Evolutionary conservation across 2,888 invertebrate species (phyloP).

Genomic region (Scrobipalpa costella): DNA sequence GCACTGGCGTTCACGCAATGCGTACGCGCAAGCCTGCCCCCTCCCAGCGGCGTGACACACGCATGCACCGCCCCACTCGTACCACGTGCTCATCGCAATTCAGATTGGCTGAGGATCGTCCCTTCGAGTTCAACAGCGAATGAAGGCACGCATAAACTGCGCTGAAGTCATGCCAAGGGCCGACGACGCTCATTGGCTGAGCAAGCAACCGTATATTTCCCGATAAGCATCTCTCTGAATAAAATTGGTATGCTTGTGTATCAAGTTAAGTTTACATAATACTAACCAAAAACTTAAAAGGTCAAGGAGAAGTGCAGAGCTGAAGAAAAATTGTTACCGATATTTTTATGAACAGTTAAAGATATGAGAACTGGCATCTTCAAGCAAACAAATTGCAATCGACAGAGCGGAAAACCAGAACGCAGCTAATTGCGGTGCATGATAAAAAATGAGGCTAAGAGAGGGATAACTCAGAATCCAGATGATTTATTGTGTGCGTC

Average conservation of each 20-base stretch:
- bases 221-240: background rate
- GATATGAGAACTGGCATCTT: too few species aligned
- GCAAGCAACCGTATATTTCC: conserved; percentile 12
- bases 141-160: conserved; percentile 55
- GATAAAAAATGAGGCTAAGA: background rate
- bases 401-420: background rate
- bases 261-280: background rate
- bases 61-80: conserved; percentile 56
- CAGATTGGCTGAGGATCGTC: conserved; percentile 77
- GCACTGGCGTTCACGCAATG: conserved; percentile 71
- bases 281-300: background rate
- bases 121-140: conserved; percentile 60
- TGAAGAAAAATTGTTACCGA: background rate
- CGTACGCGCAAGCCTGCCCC: conserved; percentile 68
- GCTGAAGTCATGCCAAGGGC: conserved; percentile 62
- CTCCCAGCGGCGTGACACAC: conserved; percentile 44
- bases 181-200: conserved; percentile 53
- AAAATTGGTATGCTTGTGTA: background rate
- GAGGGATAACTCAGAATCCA: background rate
- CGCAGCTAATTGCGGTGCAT: background rate
- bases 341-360: background rate
- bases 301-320: background rate
- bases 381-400: background rate
- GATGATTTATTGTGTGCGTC: background rate
- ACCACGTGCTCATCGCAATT: conserved; percentile 55